Conservation (phyloP, 2,888 invertebrate species). For the Luperina testacea region DNA sequence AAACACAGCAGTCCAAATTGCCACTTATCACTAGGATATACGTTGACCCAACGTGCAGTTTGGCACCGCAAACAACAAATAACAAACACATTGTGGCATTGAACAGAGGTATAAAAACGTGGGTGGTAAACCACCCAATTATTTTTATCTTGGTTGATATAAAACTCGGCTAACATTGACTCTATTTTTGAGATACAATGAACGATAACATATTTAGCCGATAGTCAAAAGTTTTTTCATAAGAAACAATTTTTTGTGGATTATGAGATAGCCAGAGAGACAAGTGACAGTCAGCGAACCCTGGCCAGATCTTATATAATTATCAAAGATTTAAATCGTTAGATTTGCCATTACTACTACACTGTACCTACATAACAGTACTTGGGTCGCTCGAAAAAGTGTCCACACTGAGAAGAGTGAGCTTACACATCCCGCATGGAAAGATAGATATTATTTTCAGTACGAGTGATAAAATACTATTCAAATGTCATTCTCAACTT, state of each 20-base stretch:
- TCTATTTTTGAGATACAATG: neutral
- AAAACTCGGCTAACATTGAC: neutral
- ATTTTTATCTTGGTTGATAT: neutral
- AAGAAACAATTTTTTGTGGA: neutral
- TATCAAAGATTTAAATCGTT: neutral
- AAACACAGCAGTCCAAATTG: neutral
- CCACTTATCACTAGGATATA: slow-evolving; percentile 29
- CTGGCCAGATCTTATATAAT: neutral
- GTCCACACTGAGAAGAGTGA: neutral
- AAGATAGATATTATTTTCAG: neutral
- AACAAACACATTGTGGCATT: slow-evolving; percentile 12
- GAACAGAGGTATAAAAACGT: neutral
- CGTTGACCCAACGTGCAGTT: slow-evolving; percentile 14
- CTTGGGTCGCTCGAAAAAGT: neutral
- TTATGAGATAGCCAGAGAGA: neutral
- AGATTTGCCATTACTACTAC: neutral
- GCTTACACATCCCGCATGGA: neutral
- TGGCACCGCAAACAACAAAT: slow-evolving; percentile 27
- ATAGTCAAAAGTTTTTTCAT: neutral
- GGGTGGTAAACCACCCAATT: neutral
- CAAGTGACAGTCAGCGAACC: neutral
- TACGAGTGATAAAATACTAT: neutral
- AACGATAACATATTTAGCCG: neutral
- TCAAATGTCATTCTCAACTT: neutral
- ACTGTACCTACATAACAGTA: too few relatives aligned